phyloP scores from a whole-genome alignment of 64 coral and sea anemone genomes.

The Orbicella faveolata region DNA sequence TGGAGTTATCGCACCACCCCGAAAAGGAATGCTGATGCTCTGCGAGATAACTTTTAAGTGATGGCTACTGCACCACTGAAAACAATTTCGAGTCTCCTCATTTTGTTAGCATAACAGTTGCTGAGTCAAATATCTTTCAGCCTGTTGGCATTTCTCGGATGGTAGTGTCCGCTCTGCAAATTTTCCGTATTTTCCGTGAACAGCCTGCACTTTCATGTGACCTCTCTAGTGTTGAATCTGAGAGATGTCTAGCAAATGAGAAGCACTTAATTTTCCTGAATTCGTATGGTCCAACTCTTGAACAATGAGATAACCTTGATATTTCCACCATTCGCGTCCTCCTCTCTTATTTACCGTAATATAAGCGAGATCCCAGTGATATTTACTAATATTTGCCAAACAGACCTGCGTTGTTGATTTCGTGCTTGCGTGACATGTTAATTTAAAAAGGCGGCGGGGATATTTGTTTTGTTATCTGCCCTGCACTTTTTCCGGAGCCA shows the following conservation, averaged over 20 bases:
- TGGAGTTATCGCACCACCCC: neutral
- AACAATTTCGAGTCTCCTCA: neutral
- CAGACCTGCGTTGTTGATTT: slow-evolving; percentile 7
- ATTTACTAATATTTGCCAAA: neutral
- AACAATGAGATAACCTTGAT: neutral
- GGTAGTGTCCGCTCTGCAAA: neutral
- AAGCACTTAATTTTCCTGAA: neutral
- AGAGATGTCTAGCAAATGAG: neutral
- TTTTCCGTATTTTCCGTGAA: neutral
- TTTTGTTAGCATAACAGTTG: neutral
- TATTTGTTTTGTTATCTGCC: neutral
- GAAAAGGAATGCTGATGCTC: slow-evolving; percentile 13
- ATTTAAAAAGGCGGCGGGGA: neutral
- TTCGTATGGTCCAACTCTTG: neutral
- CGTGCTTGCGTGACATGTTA: slow-evolving; percentile 12
- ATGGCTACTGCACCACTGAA: too few species aligned
- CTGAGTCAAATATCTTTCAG: neutral
- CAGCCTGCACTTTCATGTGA: neutral
- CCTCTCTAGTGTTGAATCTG: neutral
- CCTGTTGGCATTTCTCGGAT: neutral
- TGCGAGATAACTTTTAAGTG: neutral
- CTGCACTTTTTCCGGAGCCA: neutral
- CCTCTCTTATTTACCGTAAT: neutral
- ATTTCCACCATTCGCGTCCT: neutral
- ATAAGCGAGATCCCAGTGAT: neutral